Evolutionary conservation across 2,888 invertebrate species (phyloP).

Genomic region (Drosophila prolongata): DNA sequence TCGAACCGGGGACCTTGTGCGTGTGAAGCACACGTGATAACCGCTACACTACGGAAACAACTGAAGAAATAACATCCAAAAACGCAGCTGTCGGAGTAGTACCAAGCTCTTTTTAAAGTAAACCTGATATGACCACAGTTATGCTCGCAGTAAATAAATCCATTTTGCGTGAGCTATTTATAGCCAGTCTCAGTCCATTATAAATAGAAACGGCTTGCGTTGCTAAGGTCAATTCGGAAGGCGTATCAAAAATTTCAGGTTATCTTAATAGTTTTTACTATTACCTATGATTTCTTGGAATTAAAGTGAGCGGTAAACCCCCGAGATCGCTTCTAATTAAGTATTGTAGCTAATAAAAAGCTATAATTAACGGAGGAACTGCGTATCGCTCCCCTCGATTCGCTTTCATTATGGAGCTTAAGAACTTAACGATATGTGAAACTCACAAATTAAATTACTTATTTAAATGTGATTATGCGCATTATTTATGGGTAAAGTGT

Average conservation of each 20-base stretch:
- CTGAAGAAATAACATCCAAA: not conserved
- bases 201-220: constrained; percentile 3
- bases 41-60: constrained; percentile 66
- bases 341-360: constrained; percentile 10
- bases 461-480: constrained; percentile 77
- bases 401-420: constrained; percentile 43
- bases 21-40: constrained; percentile 84
- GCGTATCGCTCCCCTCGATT: not conserved
- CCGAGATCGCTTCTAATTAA: not conserved
- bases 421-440: constrained; percentile 65
- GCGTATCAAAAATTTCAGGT: not conserved
- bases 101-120: not conserved
- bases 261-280: constrained; percentile 1
- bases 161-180: not conserved
- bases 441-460: constrained; percentile 79
- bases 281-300: not conserved
- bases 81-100: not conserved
- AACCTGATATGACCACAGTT: constrained; percentile 1
- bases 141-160: not conserved
- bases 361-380: constrained; percentile 1
- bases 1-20: constrained; percentile 84
- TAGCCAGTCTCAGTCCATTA: not conserved
- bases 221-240: not conserved
- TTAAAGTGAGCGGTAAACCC: not conserved
- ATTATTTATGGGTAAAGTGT: constrained; percentile 65